Base-by-base conservation (phyloP, 2,888 invertebrate genomes). In the Caenorhabditis imperialis region DNA sequence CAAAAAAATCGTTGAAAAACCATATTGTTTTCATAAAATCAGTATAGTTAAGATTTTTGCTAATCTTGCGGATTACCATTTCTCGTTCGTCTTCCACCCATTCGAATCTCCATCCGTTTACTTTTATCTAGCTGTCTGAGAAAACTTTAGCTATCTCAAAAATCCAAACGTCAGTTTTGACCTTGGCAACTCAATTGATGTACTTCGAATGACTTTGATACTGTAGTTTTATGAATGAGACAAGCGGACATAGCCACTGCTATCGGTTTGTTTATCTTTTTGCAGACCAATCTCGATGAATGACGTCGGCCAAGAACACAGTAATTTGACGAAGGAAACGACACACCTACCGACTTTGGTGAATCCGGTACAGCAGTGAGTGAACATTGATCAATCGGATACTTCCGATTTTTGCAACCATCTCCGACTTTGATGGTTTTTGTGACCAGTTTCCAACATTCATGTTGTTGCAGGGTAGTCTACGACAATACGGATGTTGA, bases 291-390 rank as follows among this genome's bases (percentile, higher is more conserved):
- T 62, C 58, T 27, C 54, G 48, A 53, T 63, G 38, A 57, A 30
- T 53, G 69, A 69, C 45, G 67, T 69, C 40, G 63, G 18, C 37
- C 35, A 42, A 37, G 63, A 62, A 40, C 44, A n/a, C n/a, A n/a
- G n/a, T n/a, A n/a, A 51, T 35, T 51, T 44, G 23, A 55, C 51
- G 20, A 67, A 53, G 23, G 62, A 74, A n/a, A 48, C 62, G 20
- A 61, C 67, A 42, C 67, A 75, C 38, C 61, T 75, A 8, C 75
- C 75, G 35, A 65, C 47, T 60, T 27, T 75, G 6, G 57, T 71
- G 30, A 70, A 61, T 51, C 63, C 75, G 20, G 60, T 53, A 48
- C 63, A 54, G 47, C 54, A 47, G 69, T 69, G 51, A 60, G 69
- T 69, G 69, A 58, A 48, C 69, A 54, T 69, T 54, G 60, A 69